phyloP scores from a whole-genome alignment of 1,140 invertebrate species.

The Bombus polaris region DNA sequence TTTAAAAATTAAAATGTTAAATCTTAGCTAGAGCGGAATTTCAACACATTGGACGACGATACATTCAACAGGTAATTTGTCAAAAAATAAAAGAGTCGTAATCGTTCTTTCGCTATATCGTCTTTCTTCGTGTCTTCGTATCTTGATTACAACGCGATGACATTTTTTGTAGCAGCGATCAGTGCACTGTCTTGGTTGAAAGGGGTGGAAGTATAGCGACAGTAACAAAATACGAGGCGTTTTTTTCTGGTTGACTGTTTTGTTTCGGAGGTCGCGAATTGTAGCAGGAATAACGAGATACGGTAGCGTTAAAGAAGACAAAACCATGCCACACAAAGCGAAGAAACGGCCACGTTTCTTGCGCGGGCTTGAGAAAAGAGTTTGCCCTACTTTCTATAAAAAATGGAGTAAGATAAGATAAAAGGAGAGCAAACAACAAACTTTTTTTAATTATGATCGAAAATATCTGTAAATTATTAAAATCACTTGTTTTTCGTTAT shows the following conservation, averaged over 20 bases:
- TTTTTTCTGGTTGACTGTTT: background rate
- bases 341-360: no score
- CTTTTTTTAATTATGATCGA: no score
- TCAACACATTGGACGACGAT: background rate
- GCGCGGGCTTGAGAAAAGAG: no score
- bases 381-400: no score
- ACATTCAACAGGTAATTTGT: background rate
- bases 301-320: background rate
- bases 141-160: no score
- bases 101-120: no score
- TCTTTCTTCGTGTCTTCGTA: no score
- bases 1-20: background rate
- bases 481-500: no score
- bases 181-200: background rate
- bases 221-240: background rate
- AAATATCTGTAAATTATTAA: no score
- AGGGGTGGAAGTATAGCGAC: background rate
- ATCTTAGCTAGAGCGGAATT: background rate
- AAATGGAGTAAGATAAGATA: no score
- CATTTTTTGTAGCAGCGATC: background rate
- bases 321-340: background rate
- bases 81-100: background rate
- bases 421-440: no score
- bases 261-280: background rate
- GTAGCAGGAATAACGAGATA: background rate